Evolutionary conservation across 2,888 invertebrate genomes (phyloP), one percentile per base, ranked within the genome.

Genomic region (Ochropleura leucogaster): DNA sequence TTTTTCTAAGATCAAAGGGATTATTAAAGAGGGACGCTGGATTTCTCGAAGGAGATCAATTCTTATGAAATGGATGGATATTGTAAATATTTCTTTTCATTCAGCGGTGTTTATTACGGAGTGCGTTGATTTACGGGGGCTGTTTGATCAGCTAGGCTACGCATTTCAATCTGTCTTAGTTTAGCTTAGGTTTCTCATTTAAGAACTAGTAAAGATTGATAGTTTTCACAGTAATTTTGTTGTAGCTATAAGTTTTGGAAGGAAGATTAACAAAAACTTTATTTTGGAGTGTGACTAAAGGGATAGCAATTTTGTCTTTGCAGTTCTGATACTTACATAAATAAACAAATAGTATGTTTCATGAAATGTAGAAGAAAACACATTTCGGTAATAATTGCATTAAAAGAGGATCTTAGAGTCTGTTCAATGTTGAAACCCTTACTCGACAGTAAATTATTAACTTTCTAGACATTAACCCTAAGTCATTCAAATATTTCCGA

Each of bases 21-120:
- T 73, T 75, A 84, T 86, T 81, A 67, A 74, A 78, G 67, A 64
- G 47, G 69, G 67, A 65, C 62, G 65, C 47, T 71, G 1, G 76
- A 86, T 77, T 82, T 79, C 86, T 82, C 84, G 49, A 77, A 81
- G 84, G 81, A 74, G 70, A 77, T 86, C 77, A 77, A 79, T 85
- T 85, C 57, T 79, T 77, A 69, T 66, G 74, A 79, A 78, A 75
- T 68, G 63, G 57, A 78, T 72, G 68, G 64, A 46, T 71, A 77
- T 70, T 77, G 68, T 74, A 71, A 77, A 85, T 78, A 66, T 82
- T 76, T 68, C 46, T 82, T 85, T 74, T 71, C 46, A 64, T 77
- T 68, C 68, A 46, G 18, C 59, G 10, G 71, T 81, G 72, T 69
- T 80, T 77, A 68, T 72, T 68, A 72, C 18, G 40, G 20, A 9